Evolutionary conservation across 1,140 invertebrate species (phyloP), one percentile per base, ranked within the genome.

Genomic region (Diorhabda carinulata): DNA sequence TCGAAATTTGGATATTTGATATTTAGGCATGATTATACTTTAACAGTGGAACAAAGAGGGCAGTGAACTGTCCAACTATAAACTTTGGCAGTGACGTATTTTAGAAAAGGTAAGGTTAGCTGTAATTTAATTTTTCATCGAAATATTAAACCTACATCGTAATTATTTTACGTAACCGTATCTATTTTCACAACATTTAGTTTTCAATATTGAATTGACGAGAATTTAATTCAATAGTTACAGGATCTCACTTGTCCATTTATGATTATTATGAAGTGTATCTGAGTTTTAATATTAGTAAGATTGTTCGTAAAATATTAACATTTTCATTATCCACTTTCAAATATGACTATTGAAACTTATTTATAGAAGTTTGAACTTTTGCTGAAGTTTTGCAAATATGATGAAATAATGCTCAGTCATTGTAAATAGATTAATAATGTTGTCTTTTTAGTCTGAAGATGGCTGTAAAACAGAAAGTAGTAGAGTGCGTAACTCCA

Each of bases 401-500:
- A 8, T 2, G 47, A 52, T n/a, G 6, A 52, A 52, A 4, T n/a
- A 52, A 52, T 52, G n/a, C n/a, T 52, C n/a, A 2, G 2, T 52
- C 2, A 8, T 3, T 52, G n/a, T 8, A 52, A 52, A 52, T 52
- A n/a, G 6, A 52, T 52, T 8, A 62, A 43, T 62, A n/a, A 62
- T 43, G 8, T 10, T 41, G 59, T 9, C 8, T 9, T 67, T 67
- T 60, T 43, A 67, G 65, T 7, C 40, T 10, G 41, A 74, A 68
- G 66, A 80, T 80, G 79, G 79, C 79, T 52, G 79, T 80, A 3
- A 80, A 79, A 75, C 78, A 80, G 41, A 78, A 76, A 70, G 72
- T 80, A 10, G 74, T 78, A 3, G 79, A 79, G 41, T 73, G 72
- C 63, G 71, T 77, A 0, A 70, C 73, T 6, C 62, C 64, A 3